Conservation (phyloP, 2,888 invertebrate species). For the Clitarchus hookeri region DNA sequence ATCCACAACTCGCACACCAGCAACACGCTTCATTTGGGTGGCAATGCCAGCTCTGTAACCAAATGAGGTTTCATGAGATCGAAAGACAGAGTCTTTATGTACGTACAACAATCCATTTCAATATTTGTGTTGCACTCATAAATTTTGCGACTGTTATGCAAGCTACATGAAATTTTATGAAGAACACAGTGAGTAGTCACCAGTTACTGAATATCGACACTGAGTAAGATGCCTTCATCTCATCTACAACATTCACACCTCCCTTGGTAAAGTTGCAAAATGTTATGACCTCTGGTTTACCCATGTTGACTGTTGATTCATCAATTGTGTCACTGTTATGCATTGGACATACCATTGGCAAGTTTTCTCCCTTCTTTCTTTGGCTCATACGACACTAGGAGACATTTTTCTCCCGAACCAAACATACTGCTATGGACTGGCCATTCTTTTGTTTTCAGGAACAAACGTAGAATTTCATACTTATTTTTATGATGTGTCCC, state of each 20-base stretch:
- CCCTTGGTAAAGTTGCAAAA: constrained; percentile 2
- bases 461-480: too few species aligned
- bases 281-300: background rate
- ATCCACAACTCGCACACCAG: background rate
- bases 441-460: background rate
- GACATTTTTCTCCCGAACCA: background rate
- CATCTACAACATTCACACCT: background rate
- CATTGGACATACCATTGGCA: background rate
- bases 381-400: background rate
- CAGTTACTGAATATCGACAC: background rate
- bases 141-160: background rate
- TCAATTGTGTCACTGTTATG: background rate
- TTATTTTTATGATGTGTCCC: background rate
- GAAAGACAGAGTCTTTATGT: background rate
- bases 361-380: background rate
- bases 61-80: background rate
- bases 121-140: background rate
- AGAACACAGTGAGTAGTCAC: background rate
- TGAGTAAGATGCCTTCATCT: background rate
- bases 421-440: background rate
- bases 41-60: background rate
- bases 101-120: background rate
- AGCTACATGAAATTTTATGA: background rate
- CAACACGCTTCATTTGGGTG: background rate
- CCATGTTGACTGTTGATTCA: background rate